These are phyloP conservation scores for Agriopis aurantiaria DNA, from an alignment of 2,888 invertebrate species.

Conservation along the genomic window DNA sequence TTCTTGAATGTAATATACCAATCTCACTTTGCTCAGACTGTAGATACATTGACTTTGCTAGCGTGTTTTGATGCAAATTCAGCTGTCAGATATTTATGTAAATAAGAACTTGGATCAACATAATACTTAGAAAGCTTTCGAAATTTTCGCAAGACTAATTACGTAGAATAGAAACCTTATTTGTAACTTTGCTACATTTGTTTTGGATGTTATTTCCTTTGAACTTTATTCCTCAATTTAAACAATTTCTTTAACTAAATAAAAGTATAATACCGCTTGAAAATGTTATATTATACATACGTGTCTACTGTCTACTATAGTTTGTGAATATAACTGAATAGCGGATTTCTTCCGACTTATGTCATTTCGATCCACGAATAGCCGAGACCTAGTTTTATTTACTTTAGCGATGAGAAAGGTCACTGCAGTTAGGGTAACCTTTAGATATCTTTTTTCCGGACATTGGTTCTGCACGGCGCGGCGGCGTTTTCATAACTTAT, in stretches of 20 bases:
- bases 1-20: constrained; percentile 3
- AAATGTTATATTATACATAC: background rate
- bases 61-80: background rate
- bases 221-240: background rate
- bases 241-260: background rate
- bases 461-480: background rate
- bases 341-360: constrained; percentile 53
- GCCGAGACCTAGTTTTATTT: constrained; percentile 64
- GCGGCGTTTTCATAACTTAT: background rate
- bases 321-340: background rate
- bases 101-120: background rate
- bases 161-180: background rate
- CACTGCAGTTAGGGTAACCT: constrained; percentile 59
- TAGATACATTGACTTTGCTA: too few species aligned
- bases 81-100: constrained; percentile 2
- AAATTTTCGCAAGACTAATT: background rate
- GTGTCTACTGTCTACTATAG: background rate
- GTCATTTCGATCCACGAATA: constrained; percentile 62
- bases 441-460: constrained; percentile 29
- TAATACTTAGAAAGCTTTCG: background rate
- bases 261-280: background rate
- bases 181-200: background rate
- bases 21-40: constrained; percentile 2
- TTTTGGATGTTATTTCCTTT: background rate
- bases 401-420: constrained; percentile 59